Percentiles rank a stretch among this genome's conserved stretches.
Conservation (phyloP, 2,797 vertebrate species). For the Crenuchus spilurus region DNA sequence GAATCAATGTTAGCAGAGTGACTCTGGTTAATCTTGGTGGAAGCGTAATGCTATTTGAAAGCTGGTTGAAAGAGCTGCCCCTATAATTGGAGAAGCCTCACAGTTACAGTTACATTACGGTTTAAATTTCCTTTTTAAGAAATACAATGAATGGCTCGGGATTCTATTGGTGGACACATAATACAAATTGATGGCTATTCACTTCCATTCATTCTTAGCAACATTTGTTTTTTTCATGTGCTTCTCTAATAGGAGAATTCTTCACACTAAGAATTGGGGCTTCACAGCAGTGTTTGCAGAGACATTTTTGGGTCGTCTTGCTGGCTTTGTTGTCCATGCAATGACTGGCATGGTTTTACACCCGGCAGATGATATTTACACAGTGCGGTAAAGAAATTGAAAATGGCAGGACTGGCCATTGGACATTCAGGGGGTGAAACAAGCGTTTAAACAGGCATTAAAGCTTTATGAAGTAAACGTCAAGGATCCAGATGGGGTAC, state of each 20-base stretch:
- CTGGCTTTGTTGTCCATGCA: background rate
- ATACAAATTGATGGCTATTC: background rate
- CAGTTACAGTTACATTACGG: too few species aligned
- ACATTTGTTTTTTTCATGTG: background rate
- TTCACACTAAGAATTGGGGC: background rate
- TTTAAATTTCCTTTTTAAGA: too few species aligned
- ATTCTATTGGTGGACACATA: too few species aligned
- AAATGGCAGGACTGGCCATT: background rate
- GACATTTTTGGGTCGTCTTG: background rate
- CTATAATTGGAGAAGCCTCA: too few species aligned
- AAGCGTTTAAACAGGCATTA: constrained; percentile 44
- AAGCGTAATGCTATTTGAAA: too few species aligned
- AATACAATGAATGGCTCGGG: too few species aligned
- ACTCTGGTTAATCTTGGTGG: too few species aligned
- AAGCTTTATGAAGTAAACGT: constrained; percentile 60
- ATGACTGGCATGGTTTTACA: background rate
- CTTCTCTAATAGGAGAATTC: background rate
- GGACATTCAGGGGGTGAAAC: background rate
- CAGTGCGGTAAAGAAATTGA: background rate
- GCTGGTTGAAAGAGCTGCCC: too few species aligned
- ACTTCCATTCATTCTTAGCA: background rate
- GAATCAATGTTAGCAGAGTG: too few species aligned
- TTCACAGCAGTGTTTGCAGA: background rate
- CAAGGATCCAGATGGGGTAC: constrained; percentile 58
- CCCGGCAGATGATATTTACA: background rate